These are phyloP conservation scores for Doryteuthis pealeii DNA, from an alignment of 1,140 invertebrate species.

Conservation along the genomic window DNA sequence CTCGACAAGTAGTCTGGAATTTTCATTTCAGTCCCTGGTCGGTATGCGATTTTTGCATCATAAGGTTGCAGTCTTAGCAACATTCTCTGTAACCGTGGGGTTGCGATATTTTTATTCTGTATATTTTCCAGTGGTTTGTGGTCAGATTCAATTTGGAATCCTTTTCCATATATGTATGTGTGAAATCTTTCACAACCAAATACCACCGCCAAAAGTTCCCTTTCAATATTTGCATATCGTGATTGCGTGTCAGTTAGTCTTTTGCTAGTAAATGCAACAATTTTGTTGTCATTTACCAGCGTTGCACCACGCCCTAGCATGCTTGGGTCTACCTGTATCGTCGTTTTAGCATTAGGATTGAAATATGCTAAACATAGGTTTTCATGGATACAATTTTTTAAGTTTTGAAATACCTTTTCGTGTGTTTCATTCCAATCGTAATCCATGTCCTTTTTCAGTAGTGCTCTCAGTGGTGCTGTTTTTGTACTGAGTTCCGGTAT, in stretches of 20 bases:
- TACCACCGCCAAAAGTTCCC: constrained; percentile 63
- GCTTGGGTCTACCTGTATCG: constrained; percentile 26
- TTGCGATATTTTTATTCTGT: constrained; percentile 25
- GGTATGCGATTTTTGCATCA: constrained; percentile 39
- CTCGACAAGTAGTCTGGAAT: constrained; percentile 33
- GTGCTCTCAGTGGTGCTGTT: neutral
- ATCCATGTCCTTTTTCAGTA: neutral
- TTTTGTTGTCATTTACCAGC: constrained; percentile 58
- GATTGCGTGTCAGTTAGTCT: constrained; percentile 55
- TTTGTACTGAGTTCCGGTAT: neutral
- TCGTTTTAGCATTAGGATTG: constrained; percentile 1
- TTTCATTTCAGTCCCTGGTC: constrained; percentile 28
- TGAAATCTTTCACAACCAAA: constrained; percentile 64
- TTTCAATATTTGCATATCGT: constrained; percentile 61
- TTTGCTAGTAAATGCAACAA: constrained; percentile 59
- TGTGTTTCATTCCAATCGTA: neutral
- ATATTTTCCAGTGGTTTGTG: constrained; percentile 37
- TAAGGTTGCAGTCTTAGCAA: constrained; percentile 19
- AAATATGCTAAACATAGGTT: constrained; percentile 21
- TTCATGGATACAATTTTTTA: constrained; percentile 18
- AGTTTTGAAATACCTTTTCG: constrained; percentile 14
- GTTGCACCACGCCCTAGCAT: constrained; percentile 56
- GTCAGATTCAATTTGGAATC: constrained; percentile 27
- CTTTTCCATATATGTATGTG: constrained; percentile 56
- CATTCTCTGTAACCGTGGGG: constrained; percentile 33